Conservation (phyloP, 2,888 invertebrate genomes). For the Acleris sparsana region DNA sequence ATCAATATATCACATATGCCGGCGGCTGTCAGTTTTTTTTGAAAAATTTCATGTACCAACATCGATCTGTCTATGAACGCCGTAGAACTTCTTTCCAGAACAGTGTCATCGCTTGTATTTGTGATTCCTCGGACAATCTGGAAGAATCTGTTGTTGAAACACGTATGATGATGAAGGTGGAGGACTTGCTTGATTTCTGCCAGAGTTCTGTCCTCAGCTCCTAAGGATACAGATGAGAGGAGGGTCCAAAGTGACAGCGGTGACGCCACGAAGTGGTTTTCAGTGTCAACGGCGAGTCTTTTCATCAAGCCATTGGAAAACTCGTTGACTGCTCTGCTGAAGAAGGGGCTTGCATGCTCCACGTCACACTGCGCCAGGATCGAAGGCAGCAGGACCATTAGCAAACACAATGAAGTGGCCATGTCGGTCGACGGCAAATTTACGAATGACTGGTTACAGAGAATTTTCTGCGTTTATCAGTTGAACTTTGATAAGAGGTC, state of each 20-base stretch:
- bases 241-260: slow-evolving; percentile 68
- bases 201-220: slow-evolving; percentile 58
- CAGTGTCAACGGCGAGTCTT: slow-evolving; percentile 57
- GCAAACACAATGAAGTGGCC: slow-evolving; percentile 40
- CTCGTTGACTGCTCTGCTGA: slow-evolving; percentile 57
- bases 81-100: slow-evolving; percentile 59
- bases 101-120: slow-evolving; percentile 43
- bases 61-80: slow-evolving; percentile 58
- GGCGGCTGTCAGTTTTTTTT: slow-evolving; percentile 43
- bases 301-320: slow-evolving; percentile 45
- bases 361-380: slow-evolving; percentile 52
- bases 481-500: slow-evolving; percentile 34
- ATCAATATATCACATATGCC: slow-evolving; percentile 53
- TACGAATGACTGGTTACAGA: slow-evolving; percentile 18
- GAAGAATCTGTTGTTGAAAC: slow-evolving; percentile 65
- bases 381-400: slow-evolving; percentile 42
- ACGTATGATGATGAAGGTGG: slow-evolving; percentile 54
- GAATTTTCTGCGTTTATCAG: slow-evolving; percentile 26
- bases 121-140: slow-evolving; percentile 51
- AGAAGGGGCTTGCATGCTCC: slow-evolving; percentile 44
- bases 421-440: slow-evolving; percentile 40
- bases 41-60: slow-evolving; percentile 50
- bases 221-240: slow-evolving; percentile 59
- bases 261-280: slow-evolving; percentile 67
- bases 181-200: slow-evolving; percentile 58